A percentile compares a stretch with the other conserved stretches of the same genome.
phyloP scores from a whole-genome alignment of 2,113 vertebrate genomes.

The Ptychochromis oligacanthus region DNA sequence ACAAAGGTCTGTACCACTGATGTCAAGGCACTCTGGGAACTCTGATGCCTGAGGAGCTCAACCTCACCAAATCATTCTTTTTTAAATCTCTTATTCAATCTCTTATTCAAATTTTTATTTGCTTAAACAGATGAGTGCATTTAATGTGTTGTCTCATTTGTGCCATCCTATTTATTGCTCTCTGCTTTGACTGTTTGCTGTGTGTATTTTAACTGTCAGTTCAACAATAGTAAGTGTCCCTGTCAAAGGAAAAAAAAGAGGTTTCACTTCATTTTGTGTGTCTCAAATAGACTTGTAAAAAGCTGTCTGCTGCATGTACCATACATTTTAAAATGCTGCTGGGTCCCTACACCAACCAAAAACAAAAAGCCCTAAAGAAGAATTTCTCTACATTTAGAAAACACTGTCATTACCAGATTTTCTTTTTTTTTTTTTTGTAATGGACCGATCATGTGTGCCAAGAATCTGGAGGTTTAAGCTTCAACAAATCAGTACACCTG shows the following conservation, averaged over 20 bases:
- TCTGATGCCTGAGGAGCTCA: not conserved
- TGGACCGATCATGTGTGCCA: not conserved
- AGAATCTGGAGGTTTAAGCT: not conserved
- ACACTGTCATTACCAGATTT: not conserved
- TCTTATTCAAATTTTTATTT: not conserved
- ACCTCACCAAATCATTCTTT: not conserved
- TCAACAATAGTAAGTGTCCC: not conserved
- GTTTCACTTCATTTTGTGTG: not conserved
- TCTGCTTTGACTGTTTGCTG: not conserved
- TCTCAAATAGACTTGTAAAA: not conserved
- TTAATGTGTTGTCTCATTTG: not conserved
- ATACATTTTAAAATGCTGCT: rapidly evolving
- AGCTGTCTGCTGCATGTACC: rapidly evolving
- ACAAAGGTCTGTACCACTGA: rapidly evolving
- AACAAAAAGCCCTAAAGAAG: rapidly evolving
- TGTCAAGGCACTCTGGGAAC: not conserved
- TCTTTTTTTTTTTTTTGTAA: not conserved
- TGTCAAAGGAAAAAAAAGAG: not conserved
- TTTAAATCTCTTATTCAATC: not conserved
- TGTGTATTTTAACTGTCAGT: not conserved
- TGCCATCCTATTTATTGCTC: not conserved
- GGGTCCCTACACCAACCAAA: not conserved
- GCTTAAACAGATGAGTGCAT: not conserved
- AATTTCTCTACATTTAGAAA: not conserved
- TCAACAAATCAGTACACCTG: constrained; percentile 28